Conservation (phyloP, 1,140 invertebrate species). For the Tetraneura akinire region DNA sequence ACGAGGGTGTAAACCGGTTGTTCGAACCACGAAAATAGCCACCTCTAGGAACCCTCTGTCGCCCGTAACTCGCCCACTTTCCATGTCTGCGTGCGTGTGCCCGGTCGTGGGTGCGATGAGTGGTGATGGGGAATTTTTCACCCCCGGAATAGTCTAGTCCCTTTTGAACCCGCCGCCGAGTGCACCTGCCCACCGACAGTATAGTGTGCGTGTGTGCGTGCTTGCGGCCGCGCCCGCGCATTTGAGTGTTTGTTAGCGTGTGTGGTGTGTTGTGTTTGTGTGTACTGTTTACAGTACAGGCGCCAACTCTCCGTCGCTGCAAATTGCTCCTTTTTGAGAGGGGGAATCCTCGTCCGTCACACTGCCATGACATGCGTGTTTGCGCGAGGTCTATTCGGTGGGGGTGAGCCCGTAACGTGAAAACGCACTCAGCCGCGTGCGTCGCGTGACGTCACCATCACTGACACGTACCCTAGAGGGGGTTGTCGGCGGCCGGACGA, state of each 20-base stretch:
- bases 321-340: neutral
- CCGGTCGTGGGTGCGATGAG: neutral
- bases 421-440: neutral
- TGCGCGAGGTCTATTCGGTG: neutral
- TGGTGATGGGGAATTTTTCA: neutral
- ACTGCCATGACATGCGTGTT: neutral
- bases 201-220: neutral
- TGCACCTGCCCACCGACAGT: conserved; percentile 3
- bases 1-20: neutral
- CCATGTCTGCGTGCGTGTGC: neutral
- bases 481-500: neutral
- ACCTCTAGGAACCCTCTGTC: too few species aligned
- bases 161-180: neutral
- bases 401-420: conserved; percentile 4
- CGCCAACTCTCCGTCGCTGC: neutral
- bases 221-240: neutral
- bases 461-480: conserved; percentile 45
- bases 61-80: neutral
- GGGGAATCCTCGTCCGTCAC: too few species aligned
- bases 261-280: neutral
- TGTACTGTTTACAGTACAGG: neutral
- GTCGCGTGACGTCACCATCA: conserved; percentile 26
- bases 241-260: neutral
- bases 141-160: neutral
- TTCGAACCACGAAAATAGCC: neutral